Conservation (phyloP, 2,888 invertebrate genomes). For the Leptinotarsa peninsularis region DNA sequence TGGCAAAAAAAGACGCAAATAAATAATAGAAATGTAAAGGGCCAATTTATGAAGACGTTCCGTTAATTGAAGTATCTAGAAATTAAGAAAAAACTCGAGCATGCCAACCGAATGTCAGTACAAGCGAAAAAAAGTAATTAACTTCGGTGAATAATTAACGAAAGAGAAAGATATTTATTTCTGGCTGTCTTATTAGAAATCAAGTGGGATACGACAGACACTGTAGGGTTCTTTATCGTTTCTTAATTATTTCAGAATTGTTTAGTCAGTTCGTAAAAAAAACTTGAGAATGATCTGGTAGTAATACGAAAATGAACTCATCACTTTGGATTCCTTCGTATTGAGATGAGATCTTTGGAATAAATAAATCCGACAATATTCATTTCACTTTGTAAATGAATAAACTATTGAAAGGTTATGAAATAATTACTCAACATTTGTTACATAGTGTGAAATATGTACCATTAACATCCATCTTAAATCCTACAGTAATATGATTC, state of each 20-base stretch:
- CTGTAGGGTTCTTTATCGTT: constrained; percentile 30
- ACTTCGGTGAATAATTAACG: constrained; percentile 58
- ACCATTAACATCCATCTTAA: no score
- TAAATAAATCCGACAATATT: no score
- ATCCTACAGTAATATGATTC: no score
- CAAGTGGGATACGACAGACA: constrained; percentile 40
- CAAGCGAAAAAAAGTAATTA: constrained; percentile 58
- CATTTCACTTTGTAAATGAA: no score
- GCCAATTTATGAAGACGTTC: constrained; percentile 58
- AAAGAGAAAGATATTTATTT: constrained; percentile 51
- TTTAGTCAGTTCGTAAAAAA: constrained; percentile 8
- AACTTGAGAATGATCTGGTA: background rate
- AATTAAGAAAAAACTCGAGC: constrained; percentile 57
- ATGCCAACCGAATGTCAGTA: constrained; percentile 56
- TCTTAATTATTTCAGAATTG: constrained; percentile 27
- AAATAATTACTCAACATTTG: no score
- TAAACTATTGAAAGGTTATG: no score
- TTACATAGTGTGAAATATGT: no score
- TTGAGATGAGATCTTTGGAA: no score
- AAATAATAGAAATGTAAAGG: constrained; percentile 54
- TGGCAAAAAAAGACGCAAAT: constrained; percentile 45
- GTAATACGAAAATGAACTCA: background rate
- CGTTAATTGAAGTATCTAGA: constrained; percentile 59
- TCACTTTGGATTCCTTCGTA: background rate
- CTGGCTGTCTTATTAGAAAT: constrained; percentile 49